Percentiles rank a stretch among this genome's conserved stretches.
Conservation (phyloP, 2,797 vertebrate species). For the Rhodeus uyekii region DNA sequence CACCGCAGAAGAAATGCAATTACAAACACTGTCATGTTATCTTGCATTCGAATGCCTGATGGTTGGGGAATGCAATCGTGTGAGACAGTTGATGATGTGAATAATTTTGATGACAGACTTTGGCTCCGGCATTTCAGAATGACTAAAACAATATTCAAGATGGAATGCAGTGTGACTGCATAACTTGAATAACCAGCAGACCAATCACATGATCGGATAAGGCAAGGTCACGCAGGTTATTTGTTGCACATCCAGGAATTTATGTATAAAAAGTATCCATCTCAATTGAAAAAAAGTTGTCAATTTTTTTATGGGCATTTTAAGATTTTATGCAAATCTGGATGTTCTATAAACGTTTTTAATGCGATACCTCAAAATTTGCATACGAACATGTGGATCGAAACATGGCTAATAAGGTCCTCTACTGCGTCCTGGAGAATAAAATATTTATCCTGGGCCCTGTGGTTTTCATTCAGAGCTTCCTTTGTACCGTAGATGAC, state of each 20-base stretch:
- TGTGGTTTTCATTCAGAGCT: background rate
- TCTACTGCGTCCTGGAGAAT: background rate
- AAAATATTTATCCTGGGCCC: background rate
- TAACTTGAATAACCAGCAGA: background rate
- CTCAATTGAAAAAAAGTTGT: background rate
- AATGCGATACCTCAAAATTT: background rate
- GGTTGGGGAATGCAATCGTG: background rate
- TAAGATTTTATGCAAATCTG: background rate
- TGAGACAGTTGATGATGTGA: background rate
- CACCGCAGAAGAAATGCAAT: background rate
- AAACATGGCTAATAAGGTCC: conserved; percentile 26
- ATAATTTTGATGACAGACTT: background rate
- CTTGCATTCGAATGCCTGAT: background rate
- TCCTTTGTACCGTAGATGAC: background rate
- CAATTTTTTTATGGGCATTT: background rate
- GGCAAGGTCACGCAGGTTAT: background rate
- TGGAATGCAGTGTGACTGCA: background rate
- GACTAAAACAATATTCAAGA: background rate
- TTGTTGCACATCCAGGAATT: background rate
- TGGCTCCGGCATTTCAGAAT: background rate
- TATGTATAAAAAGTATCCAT: background rate
- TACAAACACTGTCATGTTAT: background rate
- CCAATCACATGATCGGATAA: background rate
- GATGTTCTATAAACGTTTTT: background rate
- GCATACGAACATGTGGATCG: background rate